Percentiles rank a stretch among this genome's conserved stretches.
These are phyloP conservation scores for Zhengitettix transpicula DNA, from an alignment of 2,888 invertebrate genomes.

Conservation along the genomic window DNA sequence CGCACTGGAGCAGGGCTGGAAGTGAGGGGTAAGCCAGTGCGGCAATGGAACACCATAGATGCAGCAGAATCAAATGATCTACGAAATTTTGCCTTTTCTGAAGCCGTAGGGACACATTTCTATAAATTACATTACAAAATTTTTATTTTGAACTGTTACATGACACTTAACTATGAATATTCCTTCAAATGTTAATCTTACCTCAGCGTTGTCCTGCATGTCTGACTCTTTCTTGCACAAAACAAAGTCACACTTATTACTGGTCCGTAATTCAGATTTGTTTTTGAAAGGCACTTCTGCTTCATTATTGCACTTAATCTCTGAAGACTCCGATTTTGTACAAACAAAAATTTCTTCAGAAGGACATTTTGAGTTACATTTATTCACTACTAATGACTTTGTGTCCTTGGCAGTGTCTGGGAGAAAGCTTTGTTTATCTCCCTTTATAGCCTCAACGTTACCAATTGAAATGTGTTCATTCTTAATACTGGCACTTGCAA, in stretches of 20 bases:
- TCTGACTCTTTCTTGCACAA: too few relatives aligned
- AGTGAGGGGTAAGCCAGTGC: constrained; percentile 65
- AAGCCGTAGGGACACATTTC: constrained; percentile 41
- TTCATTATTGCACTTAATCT: constrained; percentile 1
- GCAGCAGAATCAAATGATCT: constrained; percentile 62
- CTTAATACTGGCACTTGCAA: neutral
- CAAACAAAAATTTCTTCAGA: too few relatives aligned
- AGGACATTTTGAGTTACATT: too few relatives aligned
- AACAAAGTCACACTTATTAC: too few relatives aligned
- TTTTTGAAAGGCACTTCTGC: neutral
- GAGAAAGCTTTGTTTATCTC: neutral
- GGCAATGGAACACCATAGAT: constrained; percentile 66
- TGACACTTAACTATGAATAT: too few relatives aligned
- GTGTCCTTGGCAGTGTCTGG: too few relatives aligned
- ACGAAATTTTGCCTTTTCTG: constrained; percentile 55
- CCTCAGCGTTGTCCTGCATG: too few relatives aligned
- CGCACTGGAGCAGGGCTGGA: constrained; percentile 75
- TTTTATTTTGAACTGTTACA: too few relatives aligned
- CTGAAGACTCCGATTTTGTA: neutral
- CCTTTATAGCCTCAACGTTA: neutral
- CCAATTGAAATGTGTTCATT: neutral
- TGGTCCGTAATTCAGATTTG: too few relatives aligned
- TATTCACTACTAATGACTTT: too few relatives aligned
- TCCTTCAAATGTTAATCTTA: too few relatives aligned
- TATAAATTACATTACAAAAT: too few relatives aligned